Percentiles rank a stretch among this genome's conserved stretches.
Conservation (phyloP, 2,888 invertebrate genomes). For the Phaonia tiefii region DNA sequence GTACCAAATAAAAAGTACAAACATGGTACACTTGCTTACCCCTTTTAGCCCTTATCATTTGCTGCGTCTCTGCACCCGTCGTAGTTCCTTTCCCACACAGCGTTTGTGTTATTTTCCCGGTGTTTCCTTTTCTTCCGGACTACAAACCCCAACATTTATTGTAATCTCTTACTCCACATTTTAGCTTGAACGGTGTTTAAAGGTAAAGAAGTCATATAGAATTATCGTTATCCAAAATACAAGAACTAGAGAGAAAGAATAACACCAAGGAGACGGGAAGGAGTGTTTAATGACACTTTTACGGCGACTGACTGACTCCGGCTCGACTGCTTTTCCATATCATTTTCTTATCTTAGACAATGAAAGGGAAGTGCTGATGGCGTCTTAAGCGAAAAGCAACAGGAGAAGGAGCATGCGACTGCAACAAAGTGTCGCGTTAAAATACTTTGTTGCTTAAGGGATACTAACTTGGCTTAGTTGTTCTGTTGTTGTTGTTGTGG, state of each 20-base stretch:
- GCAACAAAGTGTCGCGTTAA: not conserved
- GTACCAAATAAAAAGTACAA: too few species aligned
- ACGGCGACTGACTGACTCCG: slow-evolving; percentile 47
- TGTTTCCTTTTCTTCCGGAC: too few species aligned
- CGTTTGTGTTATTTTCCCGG: too few species aligned
- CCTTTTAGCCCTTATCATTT: too few species aligned
- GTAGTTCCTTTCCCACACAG: too few species aligned
- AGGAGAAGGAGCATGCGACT: not conserved
- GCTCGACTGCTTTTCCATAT: not conserved
- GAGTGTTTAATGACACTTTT: slow-evolving; percentile 49
- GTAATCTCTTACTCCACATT: too few species aligned
- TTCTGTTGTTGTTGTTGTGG: not conserved
- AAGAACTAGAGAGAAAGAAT: not conserved
- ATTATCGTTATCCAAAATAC: slow-evolving; percentile 1
- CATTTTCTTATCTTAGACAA: slow-evolving; percentile 39
- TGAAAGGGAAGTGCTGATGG: slow-evolving; percentile 47
- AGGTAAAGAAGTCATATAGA: slow-evolving; percentile 10
- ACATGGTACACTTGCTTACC: too few species aligned
- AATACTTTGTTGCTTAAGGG: slow-evolving; percentile 2
- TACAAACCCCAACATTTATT: too few species aligned
- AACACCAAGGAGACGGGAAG: not conserved
- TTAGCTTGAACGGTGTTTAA: not conserved
- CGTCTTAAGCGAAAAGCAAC: not conserved
- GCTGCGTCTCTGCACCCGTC: too few species aligned
- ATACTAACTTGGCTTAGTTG: not conserved